Conservation (phyloP, 2,797 vertebrate genomes). For the Spea hammondii region DNA sequence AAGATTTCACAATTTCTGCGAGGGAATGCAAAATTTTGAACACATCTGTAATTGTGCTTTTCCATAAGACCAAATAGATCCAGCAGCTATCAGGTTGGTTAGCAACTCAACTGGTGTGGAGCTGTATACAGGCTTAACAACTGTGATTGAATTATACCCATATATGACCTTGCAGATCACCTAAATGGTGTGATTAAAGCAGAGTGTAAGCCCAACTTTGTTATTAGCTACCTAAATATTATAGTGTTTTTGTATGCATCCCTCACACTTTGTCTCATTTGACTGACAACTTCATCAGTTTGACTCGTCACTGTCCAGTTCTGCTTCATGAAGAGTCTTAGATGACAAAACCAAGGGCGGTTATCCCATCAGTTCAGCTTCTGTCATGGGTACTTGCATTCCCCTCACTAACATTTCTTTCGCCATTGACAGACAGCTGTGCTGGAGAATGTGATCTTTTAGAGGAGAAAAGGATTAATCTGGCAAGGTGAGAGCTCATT, state of each 20-base stretch:
- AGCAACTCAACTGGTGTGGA: too few relatives aligned
- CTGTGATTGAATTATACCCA: too few relatives aligned
- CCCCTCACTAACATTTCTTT: slow-evolving; percentile 51
- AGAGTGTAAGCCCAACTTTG: too few relatives aligned
- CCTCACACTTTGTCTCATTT: neutral
- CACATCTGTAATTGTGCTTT: too few relatives aligned
- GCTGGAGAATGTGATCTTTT: slow-evolving; percentile 47
- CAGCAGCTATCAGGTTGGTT: too few relatives aligned
- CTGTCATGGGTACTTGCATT: slow-evolving; percentile 49
- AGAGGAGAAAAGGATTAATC: slow-evolving; percentile 49
- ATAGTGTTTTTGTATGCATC: slow-evolving; percentile 15
- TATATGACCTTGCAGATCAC: too few relatives aligned
- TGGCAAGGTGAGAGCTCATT: slow-evolving; percentile 47
- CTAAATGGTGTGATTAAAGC: too few relatives aligned
- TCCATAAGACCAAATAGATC: too few relatives aligned
- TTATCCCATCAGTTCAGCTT: slow-evolving; percentile 46
- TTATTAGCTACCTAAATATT: too few relatives aligned
- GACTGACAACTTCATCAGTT: slow-evolving; percentile 35
- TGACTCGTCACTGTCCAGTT: slow-evolving; percentile 41
- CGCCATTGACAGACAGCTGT: slow-evolving; percentile 48
- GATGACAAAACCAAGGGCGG: slow-evolving; percentile 49
- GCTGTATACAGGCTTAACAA: too few relatives aligned
- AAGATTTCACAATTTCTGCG: too few relatives aligned
- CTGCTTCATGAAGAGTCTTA: slow-evolving; percentile 48
- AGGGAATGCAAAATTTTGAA: too few relatives aligned